phyloP scores from a whole-genome alignment of 2,113 vertebrate species.

The Columba janthina region DNA sequence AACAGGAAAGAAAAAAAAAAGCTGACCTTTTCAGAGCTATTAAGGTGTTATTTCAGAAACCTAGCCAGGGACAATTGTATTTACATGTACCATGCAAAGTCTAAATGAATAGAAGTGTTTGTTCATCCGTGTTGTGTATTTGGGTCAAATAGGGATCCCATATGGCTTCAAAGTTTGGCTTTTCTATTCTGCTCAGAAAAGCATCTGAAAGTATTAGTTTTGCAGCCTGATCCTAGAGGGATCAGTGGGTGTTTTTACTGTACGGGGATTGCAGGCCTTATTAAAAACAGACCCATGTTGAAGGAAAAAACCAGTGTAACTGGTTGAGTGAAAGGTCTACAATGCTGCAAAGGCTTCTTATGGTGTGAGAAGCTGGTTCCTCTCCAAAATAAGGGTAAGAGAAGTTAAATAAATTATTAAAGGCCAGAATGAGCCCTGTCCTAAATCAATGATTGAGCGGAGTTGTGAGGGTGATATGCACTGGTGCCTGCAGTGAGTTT shows the following conservation, averaged over 20 bases:
- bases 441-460: background rate
- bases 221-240: background rate
- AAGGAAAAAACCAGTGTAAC: background rate
- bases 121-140: background rate
- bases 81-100: background rate
- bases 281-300: background rate
- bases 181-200: background rate
- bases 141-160: constrained; percentile 12
- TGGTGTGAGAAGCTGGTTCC: background rate
- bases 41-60: background rate
- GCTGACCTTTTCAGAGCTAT: background rate
- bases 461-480: rapidly evolving
- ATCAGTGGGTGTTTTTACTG: background rate
- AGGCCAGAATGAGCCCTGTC: background rate
- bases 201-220: constrained; percentile 12
- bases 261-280: background rate
- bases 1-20: background rate
- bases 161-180: background rate
- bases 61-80: background rate
- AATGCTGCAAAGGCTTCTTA: background rate
- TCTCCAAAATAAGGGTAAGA: background rate
- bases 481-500: background rate
- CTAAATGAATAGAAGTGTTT: background rate
- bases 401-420: background rate
- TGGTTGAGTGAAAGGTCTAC: background rate